Evolutionary conservation across 2,888 invertebrate genomes (phyloP).

Genomic region (Sialis fuliginosa): DNA sequence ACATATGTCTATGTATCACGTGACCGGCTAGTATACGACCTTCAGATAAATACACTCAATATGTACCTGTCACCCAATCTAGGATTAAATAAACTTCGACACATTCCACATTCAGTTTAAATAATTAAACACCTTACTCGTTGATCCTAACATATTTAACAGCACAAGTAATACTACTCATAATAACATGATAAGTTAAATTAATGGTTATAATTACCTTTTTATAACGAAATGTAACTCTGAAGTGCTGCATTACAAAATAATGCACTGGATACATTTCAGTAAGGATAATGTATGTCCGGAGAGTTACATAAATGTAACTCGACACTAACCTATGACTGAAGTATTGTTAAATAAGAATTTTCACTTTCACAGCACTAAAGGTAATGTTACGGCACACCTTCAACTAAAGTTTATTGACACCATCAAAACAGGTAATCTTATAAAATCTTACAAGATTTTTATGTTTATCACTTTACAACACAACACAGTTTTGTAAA

Average conservation of each 20-base stretch:
- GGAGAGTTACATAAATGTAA: too few relatives aligned
- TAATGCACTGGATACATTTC: too few relatives aligned
- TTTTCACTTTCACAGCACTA: slow-evolving; percentile 25
- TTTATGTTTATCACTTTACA: not conserved
- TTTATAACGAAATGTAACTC: too few relatives aligned
- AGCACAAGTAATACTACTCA: too few relatives aligned
- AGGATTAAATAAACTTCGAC: not conserved
- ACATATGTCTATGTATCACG: slow-evolving; percentile 20
- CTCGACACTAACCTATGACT: too few relatives aligned
- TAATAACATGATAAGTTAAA: too few relatives aligned
- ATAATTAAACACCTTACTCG: too few relatives aligned
- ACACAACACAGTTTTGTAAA: not conserved
- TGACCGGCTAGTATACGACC: slow-evolving; percentile 34
- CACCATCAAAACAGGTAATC: slow-evolving; percentile 21
- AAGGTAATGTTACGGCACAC: slow-evolving; percentile 23
- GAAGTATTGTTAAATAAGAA: slow-evolving; percentile 18
- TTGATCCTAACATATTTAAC: too few relatives aligned
- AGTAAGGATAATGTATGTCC: too few relatives aligned
- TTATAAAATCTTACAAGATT: slow-evolving; percentile 10
- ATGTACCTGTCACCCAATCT: slow-evolving; percentile 21
- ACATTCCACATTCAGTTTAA: too few relatives aligned
- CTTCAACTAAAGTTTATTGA: slow-evolving; percentile 26
- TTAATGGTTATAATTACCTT: too few relatives aligned
- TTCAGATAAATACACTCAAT: slow-evolving; percentile 23
- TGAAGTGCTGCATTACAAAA: too few relatives aligned